Base-by-base conservation (phyloP, 2,888 invertebrate genomes). In the Volucella inflata region DNA sequence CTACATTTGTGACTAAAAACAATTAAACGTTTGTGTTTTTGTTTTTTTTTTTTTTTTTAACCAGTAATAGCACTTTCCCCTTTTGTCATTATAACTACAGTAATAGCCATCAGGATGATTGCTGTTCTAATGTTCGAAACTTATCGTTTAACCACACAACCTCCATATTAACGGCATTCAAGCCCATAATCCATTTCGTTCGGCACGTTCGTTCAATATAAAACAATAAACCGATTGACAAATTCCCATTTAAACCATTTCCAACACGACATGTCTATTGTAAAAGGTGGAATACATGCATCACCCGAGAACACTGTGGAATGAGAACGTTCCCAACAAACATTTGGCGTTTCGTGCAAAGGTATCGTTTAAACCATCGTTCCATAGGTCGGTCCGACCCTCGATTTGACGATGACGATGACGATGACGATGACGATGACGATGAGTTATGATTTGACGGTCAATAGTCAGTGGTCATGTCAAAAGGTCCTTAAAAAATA, bases 221-320 rank as follows among this genome's bases (percentile, higher is more conserved):
- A 84, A 80, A 80, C 84, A 80, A 80, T 84, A 80, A 84, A 80
- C 84, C 84, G 71, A 84, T 84, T 84, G 75, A 80, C 71, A 75
- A 80, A 71, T 67, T 70, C 80, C 59, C 75, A 84, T 84, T 75
- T 71, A 79, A 64, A 59, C 79, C 67, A 78, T 72, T 78, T 55
- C 64, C 48, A 60, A 71, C 84, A 84, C 80, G 84, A 65, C 68
- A 78, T 79, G 70, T 70, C 62, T 70, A 40, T 36, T 16, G 12
- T 11, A 2, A 17, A 42, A 48, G 12, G 1, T 42, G 48, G 42
- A 36, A 51, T 21, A 44, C 30, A 10, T 48, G 38, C 72, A 78
- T 62, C 64, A 67, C 55, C 55, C 30, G 40, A 21, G 3, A 21
- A 21, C 12, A 11, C 8, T n/a, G 59, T 11, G 38, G 38, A 40